Evolutionary conservation across 2,888 invertebrate genomes (phyloP), one percentile per base, ranked within the genome.

Genomic region (Tridacna crocea): DNA sequence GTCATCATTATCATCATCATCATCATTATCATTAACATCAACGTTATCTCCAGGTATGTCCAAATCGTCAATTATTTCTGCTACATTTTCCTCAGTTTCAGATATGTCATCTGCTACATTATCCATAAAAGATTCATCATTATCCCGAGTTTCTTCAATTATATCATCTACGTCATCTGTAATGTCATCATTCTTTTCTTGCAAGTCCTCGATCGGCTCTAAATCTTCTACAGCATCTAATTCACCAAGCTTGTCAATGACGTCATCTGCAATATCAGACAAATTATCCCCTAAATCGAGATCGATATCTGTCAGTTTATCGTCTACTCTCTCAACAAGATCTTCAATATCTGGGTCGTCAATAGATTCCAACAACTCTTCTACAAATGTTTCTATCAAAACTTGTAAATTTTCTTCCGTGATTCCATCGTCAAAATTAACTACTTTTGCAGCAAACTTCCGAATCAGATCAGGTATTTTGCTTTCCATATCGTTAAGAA

Each of bases 331-430:
- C n/a, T 68, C 68, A 27, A 47, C 11, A 19, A 68, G n/a, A 4
- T 70, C 70, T 17, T 70, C 51, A 13, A 24, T 51, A 51, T 70
- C 51, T 15, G 55, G 26, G 48, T 70, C 70, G 51, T 70, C 51
- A 10, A 70, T 26, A 11, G 68, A 68, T 46, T n/a, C 68, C 10
- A 68, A 15, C 24, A 70, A 22, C 22, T 70, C 70, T n/a, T 70
- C 70, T 51, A 70, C 70, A 24, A 70, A 70, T 26, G 48, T 51
- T 8, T 70, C 70, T 15, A 70, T 26, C 19, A 70, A 51, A 46
- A 51, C 51, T 51, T 70, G 51, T 24, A 70, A 26, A 3, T 24
- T 70, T 70, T 70, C 70, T 13, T n/a, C 26, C 12, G 70, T 26
- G 12, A 36, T 36, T 10, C 46, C 46, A 36, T 66, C 66, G n/a